Evolutionary conservation across 1,140 invertebrate species (phyloP), one percentile per base, ranked within the genome.

Genomic region (Drosophila novamexicana): DNA sequence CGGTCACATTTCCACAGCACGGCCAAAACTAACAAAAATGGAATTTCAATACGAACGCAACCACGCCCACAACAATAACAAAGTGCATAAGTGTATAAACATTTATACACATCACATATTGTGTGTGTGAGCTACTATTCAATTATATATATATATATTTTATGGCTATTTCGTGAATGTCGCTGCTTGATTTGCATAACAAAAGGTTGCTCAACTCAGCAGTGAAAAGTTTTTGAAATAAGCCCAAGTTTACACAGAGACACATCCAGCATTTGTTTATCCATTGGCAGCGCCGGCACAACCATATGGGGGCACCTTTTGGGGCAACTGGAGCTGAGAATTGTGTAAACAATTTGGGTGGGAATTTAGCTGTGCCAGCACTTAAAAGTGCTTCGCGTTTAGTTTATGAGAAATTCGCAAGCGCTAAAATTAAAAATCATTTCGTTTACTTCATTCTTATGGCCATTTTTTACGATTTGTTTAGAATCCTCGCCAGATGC

Each of bases 181-280:
- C 56, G 64, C 52, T 34, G 82, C 70, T 57, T 65, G 56, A 83
- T 88, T 88, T 88, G 84, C 84, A 84, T 88, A 78, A 88, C 84
- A 88, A 89, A 74, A 57, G 74, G 40, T 16, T 45, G 42, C 42
- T 45, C 42, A 45, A 45, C 42, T 45, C 42, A 45, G 42, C 42
- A 45, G 14, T 45, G 16, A 45, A 7, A 44, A 44, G 10, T 14
- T 7, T 14, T 10, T 14, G 42, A 45, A 45, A 7, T 45, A 29
- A 5, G 22, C 4, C 22, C 16, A n/a, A 16, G n/a, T 45, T 16
- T 47, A 53, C 14, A 57, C 42, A 56, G 37, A 42, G 36, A 32
- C 49, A 39, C n/a, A 52, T 77, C 47, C 50, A 56, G 50, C 54
- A 29, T 71, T 70, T 75, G 58, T 75, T 78, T 76, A 79, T 42